Evolutionary conservation across 92 coral and sea anemone species (phyloP).

Genomic region (Scolanthus callimorphus): DNA sequence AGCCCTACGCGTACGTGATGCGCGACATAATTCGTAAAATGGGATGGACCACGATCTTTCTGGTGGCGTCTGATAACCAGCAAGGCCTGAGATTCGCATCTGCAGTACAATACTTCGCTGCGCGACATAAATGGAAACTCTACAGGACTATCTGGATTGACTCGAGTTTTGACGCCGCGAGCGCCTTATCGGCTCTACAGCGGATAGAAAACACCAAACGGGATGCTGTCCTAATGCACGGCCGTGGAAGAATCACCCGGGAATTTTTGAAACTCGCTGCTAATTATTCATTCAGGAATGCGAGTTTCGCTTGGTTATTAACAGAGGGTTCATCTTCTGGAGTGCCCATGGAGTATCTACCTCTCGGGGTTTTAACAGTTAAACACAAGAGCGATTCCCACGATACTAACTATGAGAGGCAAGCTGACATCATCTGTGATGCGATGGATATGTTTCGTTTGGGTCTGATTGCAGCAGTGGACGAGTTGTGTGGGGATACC

Average conservation of each 20-base stretch:
- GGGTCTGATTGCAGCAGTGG: not conserved
- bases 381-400: not conserved
- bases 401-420: not conserved
- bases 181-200: too few relatives aligned
- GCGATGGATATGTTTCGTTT: constrained; percentile 2
- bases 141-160: constrained; percentile 13
- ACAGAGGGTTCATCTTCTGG: constrained; percentile 17
- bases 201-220: too few relatives aligned
- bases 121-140: constrained; percentile 24
- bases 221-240: constrained; percentile 30
- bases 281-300: not conserved
- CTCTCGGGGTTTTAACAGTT: constrained; percentile 34
- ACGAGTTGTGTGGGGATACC: not conserved
- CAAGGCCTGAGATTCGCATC: constrained; percentile 36
- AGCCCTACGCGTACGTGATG: constrained; percentile 34
- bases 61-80: constrained; percentile 29
- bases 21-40: constrained; percentile 36
- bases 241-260: constrained; percentile 6
- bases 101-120: constrained; percentile 9
- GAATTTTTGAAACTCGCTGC: not conserved
- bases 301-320: constrained; percentile 20
- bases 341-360: constrained; percentile 15
- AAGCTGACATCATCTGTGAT: constrained; percentile 3
- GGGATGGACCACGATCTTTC: constrained; percentile 51
- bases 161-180: too few relatives aligned